Base-by-base conservation (phyloP, 2,888 invertebrate genomes). In the Odontomyia ornata region DNA sequence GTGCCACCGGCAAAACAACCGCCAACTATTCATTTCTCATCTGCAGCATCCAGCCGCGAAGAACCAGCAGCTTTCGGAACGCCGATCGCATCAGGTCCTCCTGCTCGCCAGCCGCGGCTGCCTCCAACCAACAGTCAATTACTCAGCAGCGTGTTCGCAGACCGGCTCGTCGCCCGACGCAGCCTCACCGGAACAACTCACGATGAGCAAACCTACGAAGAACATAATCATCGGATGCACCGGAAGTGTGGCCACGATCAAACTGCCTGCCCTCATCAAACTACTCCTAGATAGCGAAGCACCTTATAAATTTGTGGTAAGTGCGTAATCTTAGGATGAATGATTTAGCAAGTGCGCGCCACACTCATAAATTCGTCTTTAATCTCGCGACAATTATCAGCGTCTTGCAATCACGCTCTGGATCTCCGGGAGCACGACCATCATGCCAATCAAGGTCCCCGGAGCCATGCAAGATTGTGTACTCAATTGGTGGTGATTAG, bases 231-330 rank as follows among this genome's bases (percentile, higher is more conserved):
- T 99, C 80, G 96, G 94, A 57, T 95, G 95, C 81, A 98, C 98
- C 1, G 99, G 98, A 71, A 99, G 98, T 86, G 98, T 99, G 13
- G 99, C 99, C 65, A 91, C 97, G 18, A 92, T 99, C 67, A 99
- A 99, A 89, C 86, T 97, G 79, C 93, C 95, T 0, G 83, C 90
- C 79, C 85, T 99, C 80, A 88, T 95, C 13, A 87, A 91, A 46
- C 86, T 88, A 80, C 84, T 94, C 23, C 83, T 85, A 82, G 83
- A 86, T 73, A 80, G 81, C 36, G 82, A 86, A 25, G 72, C 83
- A 28, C 80, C 83, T 27, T 83, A 81, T 72, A 81, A 82, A 78
- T 84, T 84, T 78, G 82, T 85, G 80, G 85, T 85, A 80, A 80
- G 81, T 73, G 18, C 25, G 3, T 36, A 5, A 36, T 25, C 23